Evolutionary conservation across 2,888 invertebrate species (phyloP), one percentile per base, ranked within the genome.

Genomic region (Seira ritae): DNA sequence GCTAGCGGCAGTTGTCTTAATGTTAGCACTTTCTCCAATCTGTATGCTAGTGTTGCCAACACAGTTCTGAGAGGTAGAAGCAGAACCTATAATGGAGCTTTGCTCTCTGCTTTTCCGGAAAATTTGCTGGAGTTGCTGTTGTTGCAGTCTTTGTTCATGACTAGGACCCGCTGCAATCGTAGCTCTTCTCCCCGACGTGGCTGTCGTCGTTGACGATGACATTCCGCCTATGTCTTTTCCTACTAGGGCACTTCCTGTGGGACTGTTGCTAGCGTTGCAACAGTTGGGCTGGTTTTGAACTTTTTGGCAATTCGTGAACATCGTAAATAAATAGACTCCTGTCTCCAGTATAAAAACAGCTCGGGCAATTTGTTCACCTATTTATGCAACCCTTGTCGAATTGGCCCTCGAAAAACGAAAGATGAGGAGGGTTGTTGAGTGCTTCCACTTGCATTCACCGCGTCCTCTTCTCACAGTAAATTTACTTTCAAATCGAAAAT

Each of bases 301-400:
- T 69, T 82, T 82, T 77, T 76, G 77, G 60, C 77, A 82, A 77
- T 82, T 82, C 67, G 82, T 82, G 67, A 73, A 77, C 82, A 82
- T 82, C 42, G 42, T n/a, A 62, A 67, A 70, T 17, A 42, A 15
- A 46, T 17, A 10, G 17, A 46, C 46, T 19, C 23, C 23, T 10
- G 20, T 50, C 23, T 12, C 42, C 1, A 3, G 1, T 20, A 46
- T 37, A 12, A 19, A 23, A 15, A 19, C 17, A 23, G n/a, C 23
- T 24, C 22, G n/a, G 2, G 3, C 0, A 1, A 22, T 71, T 71
- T 55, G 1, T 15, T n/a, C 31, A 3, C 1, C 37, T 31, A 17
- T 31, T 24, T 24, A 23, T 31, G 4, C 31, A 8, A 22, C 23
- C 3, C 10, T 19, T 20, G 6, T 66, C 20, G 23, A 1, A 22